Evolutionary conservation across 30 jellyfish, hydroid and myxozoan genomes (phyloP), one percentile per base, ranked within the genome.

Genomic region (Pelagia noctiluca): DNA sequence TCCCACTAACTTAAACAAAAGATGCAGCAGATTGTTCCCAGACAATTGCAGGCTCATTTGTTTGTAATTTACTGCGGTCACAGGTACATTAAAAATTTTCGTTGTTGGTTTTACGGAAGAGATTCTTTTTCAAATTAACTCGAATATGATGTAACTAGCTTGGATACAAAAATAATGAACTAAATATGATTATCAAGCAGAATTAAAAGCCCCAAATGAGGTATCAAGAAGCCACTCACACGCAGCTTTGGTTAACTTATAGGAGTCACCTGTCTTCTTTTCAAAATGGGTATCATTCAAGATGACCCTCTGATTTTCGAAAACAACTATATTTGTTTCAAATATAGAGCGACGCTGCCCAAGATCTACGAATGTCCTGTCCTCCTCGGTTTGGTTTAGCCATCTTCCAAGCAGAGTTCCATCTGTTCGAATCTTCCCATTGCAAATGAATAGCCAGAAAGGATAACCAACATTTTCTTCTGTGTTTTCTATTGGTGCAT

Each of bases 361-460:
- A 32, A 63, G 76, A 21, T 18, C 46, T 16, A 63, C 31, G 46
- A 63, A 63, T 24, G 76, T 18, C 23, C 76, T 24, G 22, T 63
- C 76, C 31, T 63, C 76, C 28, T 63, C 67, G 35, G 76, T 76
- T n/a, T n/a, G n/a, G n/a, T n/a, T n/a, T n/a, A n/a, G n/a, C n/a
- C n/a, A n/a, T n/a, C n/a, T n/a, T n/a, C n/a, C n/a, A n/a, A n/a
- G n/a, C n/a, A n/a, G n/a, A n/a, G n/a, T n/a, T n/a, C n/a, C n/a
- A n/a, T n/a, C 88, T 13, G 79, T 50, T 35, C 48, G 52, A 23
- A 57, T 54, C 22, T 33, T 76, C 23, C 88, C 77, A 31, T 22
- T 47, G 61, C 88, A 76, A 13, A 28, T 25, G 78, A 76, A 76
- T 10, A 76, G 78, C 78, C 88, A 76, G 57, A 76, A 76, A 13